phyloP scores from a whole-genome alignment of 2,113 vertebrate species.

The Corythornis vintsioides region DNA sequence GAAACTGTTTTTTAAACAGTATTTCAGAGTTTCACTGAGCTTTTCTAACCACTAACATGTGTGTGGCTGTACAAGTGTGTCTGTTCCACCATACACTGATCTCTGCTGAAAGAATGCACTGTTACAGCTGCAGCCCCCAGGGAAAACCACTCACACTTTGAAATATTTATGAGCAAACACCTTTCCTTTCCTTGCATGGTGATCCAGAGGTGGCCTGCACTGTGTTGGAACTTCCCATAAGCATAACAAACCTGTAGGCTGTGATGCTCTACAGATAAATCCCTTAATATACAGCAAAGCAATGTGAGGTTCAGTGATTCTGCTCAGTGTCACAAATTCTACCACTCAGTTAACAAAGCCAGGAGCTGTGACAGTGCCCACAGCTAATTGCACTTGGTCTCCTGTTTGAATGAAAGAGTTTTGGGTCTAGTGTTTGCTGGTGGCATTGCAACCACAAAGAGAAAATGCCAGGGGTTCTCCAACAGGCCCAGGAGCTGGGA shows the following conservation, averaged over 20 bases:
- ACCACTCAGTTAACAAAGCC: background rate
- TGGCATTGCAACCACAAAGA: background rate
- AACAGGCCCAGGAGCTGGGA: background rate
- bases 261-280: background rate
- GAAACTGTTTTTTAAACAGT: background rate
- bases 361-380: background rate
- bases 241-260: background rate
- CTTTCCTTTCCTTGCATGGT: background rate
- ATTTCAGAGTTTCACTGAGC: background rate
- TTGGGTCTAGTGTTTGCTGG: background rate
- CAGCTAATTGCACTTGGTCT: background rate
- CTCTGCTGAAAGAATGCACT: background rate
- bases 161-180: constrained; percentile 34
- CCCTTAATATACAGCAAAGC: background rate
- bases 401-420: background rate
- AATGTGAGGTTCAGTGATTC: background rate
- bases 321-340: background rate
- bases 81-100: background rate
- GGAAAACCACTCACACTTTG: background rate
- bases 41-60: background rate
- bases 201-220: background rate
- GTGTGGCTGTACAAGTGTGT: background rate
- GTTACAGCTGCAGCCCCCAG: constrained; percentile 1
- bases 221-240: background rate
- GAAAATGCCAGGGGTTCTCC: background rate